Evolutionary conservation across 2,113 vertebrate species (phyloP).

Genomic region (Brachionichthys hirsutus): DNA sequence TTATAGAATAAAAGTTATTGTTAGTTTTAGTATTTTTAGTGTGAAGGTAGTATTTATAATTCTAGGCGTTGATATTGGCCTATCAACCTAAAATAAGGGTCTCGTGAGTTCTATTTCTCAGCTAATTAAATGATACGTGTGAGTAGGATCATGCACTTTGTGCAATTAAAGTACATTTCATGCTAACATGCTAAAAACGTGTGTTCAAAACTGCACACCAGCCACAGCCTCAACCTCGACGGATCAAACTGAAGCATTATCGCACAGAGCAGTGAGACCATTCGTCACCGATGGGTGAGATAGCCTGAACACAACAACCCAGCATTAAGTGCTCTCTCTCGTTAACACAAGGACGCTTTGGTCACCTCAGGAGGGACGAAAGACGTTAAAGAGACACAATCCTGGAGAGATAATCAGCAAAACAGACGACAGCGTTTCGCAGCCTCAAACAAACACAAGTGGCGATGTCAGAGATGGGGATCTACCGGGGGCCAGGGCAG

Average conservation of each 20-base stretch:
- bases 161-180: not conserved
- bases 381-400: constrained; percentile 45
- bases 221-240: constrained; percentile 9
- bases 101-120: not conserved
- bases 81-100: not conserved
- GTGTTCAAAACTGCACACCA: constrained; percentile 1
- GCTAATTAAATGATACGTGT: not conserved
- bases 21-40: too few species aligned
- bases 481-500: constrained; percentile 14
- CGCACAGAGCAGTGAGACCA: constrained; percentile 8
- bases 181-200: constrained; percentile 6
- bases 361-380: constrained; percentile 23
- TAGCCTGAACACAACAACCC: constrained; percentile 22
- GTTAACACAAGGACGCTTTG: not conserved
- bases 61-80: too few species aligned
- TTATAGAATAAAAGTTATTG: too few species aligned
- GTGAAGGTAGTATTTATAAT: too few species aligned
- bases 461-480: constrained; percentile 15
- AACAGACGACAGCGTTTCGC: constrained; percentile 20
- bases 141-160: not conserved
- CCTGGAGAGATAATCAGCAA: constrained; percentile 42
- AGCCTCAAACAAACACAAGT: constrained; percentile 24
- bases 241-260: constrained; percentile 39
- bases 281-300: constrained; percentile 17
- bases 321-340: constrained; percentile 2